Conservation (phyloP, 2,113 vertebrate species). For the Protomyctophum bolini region DNA sequence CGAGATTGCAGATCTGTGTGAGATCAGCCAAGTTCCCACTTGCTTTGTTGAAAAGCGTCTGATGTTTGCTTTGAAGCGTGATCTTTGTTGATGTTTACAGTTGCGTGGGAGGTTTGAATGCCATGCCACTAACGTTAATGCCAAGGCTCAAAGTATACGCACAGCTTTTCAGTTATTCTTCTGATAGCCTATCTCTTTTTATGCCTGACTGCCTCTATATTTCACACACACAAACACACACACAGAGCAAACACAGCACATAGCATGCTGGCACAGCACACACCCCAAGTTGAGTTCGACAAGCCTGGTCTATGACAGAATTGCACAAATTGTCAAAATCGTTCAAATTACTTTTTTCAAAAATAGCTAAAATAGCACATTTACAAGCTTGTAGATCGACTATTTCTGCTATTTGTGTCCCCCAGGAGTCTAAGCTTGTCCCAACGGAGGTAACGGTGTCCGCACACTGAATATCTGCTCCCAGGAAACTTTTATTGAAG, state of each 20-base stretch:
- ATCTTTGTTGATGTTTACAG: constrained; percentile 28
- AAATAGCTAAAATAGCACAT: no score
- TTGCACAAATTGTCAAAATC: no score
- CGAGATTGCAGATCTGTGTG: constrained; percentile 35
- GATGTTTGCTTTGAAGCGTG: not conserved
- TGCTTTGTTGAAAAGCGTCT: constrained; percentile 12
- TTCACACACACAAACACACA: not conserved
- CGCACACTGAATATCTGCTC: no score
- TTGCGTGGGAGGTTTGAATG: not conserved
- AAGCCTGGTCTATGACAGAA: no score
- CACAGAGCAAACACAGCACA: not conserved
- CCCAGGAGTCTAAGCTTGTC: no score
- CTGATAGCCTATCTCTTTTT: not conserved
- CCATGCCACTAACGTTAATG: not conserved
- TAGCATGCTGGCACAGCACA: no score
- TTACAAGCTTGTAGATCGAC: no score
- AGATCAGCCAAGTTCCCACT: constrained; percentile 1
- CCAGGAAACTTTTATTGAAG: no score
- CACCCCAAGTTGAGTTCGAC: no score
- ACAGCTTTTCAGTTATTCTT: not conserved
- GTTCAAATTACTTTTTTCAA: no score
- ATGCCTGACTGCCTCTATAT: not conserved
- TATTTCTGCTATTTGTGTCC: no score
- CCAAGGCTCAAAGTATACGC: not conserved
- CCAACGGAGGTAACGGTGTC: no score